These are phyloP conservation scores for Meda fulgida DNA, from an alignment of 2,797 vertebrate genomes.

Conservation along the genomic window DNA sequence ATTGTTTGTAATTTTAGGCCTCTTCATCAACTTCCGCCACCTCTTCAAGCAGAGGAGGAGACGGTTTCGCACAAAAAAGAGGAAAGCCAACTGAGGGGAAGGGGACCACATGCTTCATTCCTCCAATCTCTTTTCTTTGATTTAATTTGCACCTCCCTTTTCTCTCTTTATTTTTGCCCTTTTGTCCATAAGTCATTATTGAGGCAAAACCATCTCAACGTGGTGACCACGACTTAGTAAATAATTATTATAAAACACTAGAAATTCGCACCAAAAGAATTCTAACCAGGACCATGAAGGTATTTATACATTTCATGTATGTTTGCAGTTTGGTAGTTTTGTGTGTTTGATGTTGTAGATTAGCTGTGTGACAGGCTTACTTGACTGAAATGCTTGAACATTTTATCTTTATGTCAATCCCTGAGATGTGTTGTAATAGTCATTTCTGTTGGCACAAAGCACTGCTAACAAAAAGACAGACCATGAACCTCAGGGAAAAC, in stretches of 20 bases:
- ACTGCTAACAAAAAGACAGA: conserved; percentile 31
- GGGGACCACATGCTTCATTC: background rate
- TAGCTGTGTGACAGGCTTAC: background rate
- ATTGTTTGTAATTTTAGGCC: conserved; percentile 71
- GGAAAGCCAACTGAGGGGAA: conserved; percentile 83
- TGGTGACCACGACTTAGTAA: background rate
- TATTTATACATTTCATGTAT: conserved; percentile 38
- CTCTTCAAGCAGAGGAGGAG: conserved; percentile 92
- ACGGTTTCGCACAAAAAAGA: conserved; percentile 88
- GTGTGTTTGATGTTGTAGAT: background rate
- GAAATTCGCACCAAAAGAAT: background rate
- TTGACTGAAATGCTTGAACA: background rate
- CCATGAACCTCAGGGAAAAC: conserved; percentile 62
- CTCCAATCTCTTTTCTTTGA: background rate
- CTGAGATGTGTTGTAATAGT: conserved; percentile 27
- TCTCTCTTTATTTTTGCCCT: background rate
- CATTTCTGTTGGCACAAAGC: conserved; percentile 18
- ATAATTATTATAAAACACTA: background rate
- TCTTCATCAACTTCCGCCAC: conserved; percentile 88
- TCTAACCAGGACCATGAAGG: background rate
- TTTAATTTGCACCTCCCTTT: background rate
- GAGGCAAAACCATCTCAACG: conserved; percentile 39
- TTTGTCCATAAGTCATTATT: conserved; percentile 1
- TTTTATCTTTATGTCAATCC: conserved; percentile 20
- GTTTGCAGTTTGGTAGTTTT: background rate